Conservation (phyloP, 2,797 vertebrate species). For the Ciconia nigra region DNA sequence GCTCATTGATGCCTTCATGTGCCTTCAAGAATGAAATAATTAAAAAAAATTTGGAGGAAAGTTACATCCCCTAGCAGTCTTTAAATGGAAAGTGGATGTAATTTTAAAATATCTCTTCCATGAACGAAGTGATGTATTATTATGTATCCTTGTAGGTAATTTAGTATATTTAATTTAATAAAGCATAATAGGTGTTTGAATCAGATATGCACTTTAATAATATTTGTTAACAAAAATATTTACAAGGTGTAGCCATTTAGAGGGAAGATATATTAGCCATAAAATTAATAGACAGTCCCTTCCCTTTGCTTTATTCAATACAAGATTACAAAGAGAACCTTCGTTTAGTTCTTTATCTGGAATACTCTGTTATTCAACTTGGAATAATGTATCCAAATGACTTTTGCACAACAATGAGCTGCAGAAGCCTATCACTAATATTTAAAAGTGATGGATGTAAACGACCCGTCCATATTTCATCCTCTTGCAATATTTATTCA, state of each 20-base stretch:
- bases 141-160: not conserved
- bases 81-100: not conserved
- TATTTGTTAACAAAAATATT: constrained; percentile 19
- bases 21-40: not conserved
- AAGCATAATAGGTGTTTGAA: not conserved
- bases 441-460: constrained; percentile 65
- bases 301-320: not conserved
- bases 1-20: not conserved
- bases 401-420: constrained; percentile 48
- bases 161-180: not conserved
- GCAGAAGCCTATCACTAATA: constrained; percentile 22
- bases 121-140: not conserved
- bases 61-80: not conserved
- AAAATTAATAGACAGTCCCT: not conserved
- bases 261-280: not conserved
- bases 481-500: constrained; percentile 73
- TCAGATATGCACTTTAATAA: constrained; percentile 36
- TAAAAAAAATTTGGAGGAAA: not conserved
- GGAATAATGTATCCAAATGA: constrained; percentile 41
- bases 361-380: constrained; percentile 18
- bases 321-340: constrained; percentile 20
- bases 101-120: not conserved
- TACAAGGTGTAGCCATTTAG: not conserved
- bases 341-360: constrained; percentile 28
- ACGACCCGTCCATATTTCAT: constrained; percentile 35